Base-by-base conservation (phyloP, 1,140 invertebrate genomes). In the Dolichoris vasculosae region DNA sequence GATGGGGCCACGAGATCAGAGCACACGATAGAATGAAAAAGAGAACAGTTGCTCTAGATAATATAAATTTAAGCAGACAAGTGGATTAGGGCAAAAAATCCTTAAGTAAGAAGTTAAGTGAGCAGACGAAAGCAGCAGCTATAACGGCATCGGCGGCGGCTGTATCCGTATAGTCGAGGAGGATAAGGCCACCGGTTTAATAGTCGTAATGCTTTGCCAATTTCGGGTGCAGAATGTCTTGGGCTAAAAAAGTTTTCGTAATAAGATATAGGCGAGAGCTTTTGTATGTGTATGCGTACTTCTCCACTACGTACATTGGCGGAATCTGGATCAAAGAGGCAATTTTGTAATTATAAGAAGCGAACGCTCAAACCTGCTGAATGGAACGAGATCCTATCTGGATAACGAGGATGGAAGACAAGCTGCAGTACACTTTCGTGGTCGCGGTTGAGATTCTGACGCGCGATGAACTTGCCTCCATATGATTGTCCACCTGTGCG, bases 311-410 rank as follows among this genome's bases (percentile, higher is more conserved):
- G 55, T 59, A 59, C 40, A 55, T 17, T 23, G 82, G 48, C 67
- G 48, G 77, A 30, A 71, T 84, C 76, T 55, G 30, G 48, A n/a
- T 85, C 67, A 90, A 90, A 90, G 89, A 90, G 89, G 89, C 89
- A 90, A 90, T 90, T 90, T 90, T 83, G 89, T 90, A 90, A 90
- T 90, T 90, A 90, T 84, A 89, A 89, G 86, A 89, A 86, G 87
- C 83, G 82, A 86, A 69, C 69, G 79, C 81, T 71, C 87, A 86
- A 87, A 90, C 84, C 87, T 87, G 87, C 88, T 84, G 87, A 88
- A 88, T 87, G 89, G 89, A 90, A 90, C 88, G 89, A 90, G 89
- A 89, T 89, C 87, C 87, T 89, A 89, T 90, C 89, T 86, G 85
- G 86, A 6, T 20, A 30, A 46, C 13, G 75, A 20, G 30, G n/a